Evolutionary conservation across 2,113 vertebrate genomes (phyloP).

Genomic region (Gnathonemus longibarbis): DNA sequence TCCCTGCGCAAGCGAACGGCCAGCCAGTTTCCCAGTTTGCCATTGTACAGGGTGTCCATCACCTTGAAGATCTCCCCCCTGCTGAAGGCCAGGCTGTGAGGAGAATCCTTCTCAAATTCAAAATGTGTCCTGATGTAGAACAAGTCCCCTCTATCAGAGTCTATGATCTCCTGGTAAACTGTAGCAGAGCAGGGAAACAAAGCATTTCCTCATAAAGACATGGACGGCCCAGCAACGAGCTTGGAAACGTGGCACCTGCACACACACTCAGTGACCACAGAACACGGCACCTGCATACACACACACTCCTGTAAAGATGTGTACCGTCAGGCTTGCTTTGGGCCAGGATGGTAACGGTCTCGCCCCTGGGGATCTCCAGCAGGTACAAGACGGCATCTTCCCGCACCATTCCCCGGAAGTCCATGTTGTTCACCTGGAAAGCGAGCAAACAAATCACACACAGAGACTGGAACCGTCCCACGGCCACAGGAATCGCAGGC

Average conservation of each 20-base stretch:
- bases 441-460: not conserved
- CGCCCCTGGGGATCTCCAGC: conserved; percentile 91
- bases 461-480: not conserved
- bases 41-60: conserved; percentile 90
- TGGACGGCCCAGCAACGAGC: not conserved
- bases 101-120: conserved; percentile 86
- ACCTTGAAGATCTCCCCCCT: conserved; percentile 91
- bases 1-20: conserved; percentile 74
- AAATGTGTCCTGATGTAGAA: conserved; percentile 98
- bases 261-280: not conserved
- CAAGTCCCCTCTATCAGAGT: conserved; percentile 86
- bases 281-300: too few relatives aligned
- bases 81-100: conserved; percentile 81
- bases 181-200: conserved; percentile 20
- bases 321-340: conserved; percentile 92
- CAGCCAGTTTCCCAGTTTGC: conserved; percentile 92
- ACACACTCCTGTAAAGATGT: not conserved
- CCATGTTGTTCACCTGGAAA: conserved; percentile 80
- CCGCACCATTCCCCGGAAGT: conserved; percentile 89
- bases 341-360: conserved; percentile 82
- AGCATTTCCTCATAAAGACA: not conserved
- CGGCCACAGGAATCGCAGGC: not conserved
- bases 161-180: conserved; percentile 93
- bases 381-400: conserved; percentile 92
- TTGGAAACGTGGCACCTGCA: not conserved